A percentile compares a stretch with the other conserved stretches of the same genome.
These are phyloP conservation scores for Enteromius thamalakanensis DNA, from an alignment of 2,797 vertebrate genomes.

Conservation along the genomic window DNA sequence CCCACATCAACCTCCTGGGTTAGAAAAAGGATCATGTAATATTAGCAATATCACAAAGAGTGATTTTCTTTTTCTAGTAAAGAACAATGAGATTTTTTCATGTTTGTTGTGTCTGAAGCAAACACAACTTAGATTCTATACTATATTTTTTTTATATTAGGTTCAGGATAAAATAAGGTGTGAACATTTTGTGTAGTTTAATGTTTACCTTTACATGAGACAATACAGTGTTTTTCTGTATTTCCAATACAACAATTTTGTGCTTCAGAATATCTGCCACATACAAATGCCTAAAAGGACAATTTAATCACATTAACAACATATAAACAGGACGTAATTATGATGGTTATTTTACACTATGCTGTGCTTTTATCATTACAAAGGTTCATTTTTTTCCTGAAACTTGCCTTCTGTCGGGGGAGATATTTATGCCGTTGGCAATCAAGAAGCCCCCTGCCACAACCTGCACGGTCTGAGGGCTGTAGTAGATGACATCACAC, in stretches of 20 bases:
- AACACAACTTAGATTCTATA: not conserved
- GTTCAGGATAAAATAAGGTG: not conserved
- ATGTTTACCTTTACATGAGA: constrained; percentile 71
- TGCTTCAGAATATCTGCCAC: constrained; percentile 70
- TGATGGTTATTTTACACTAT: not conserved
- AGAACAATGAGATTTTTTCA: not conserved
- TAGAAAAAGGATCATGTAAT: not conserved
- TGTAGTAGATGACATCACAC: constrained; percentile 88
- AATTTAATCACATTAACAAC: not conserved
- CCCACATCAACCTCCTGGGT: constrained; percentile 77
- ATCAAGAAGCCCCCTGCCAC: constrained; percentile 83
- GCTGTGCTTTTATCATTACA: not conserved
- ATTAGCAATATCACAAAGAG: not conserved
- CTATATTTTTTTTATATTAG: not conserved
- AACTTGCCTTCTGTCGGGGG: constrained; percentile 84
- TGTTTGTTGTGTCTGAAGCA: not conserved
- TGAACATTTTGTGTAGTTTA: not conserved
- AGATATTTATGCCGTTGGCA: constrained; percentile 91
- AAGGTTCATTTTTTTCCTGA: not conserved
- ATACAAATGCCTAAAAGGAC: constrained; percentile 72
- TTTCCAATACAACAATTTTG: constrained; percentile 72
- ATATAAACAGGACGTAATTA: not conserved
- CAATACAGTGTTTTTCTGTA: constrained; percentile 69
- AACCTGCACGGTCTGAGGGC: constrained; percentile 84
- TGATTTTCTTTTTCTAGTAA: not conserved